Evolutionary conservation across 23 tunicate genomes (phyloP), one percentile per base, ranked within the genome.

Genomic region (Trididemnum nubilum): DNA sequence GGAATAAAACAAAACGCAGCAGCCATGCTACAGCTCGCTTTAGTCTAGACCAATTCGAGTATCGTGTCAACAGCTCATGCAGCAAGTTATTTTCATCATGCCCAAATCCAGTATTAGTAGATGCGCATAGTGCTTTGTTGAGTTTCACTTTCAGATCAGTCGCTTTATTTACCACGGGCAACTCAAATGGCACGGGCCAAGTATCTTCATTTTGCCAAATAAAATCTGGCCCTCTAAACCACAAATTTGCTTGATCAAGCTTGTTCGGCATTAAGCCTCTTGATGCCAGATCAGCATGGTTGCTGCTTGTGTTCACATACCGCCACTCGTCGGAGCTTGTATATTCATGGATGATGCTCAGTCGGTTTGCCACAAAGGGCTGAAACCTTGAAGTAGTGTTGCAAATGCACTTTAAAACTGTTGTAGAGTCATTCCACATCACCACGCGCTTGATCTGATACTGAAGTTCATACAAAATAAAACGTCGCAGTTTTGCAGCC

Each of bases 301-400:
- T 83, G 2, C 12, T 19, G n/a, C 76, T 34, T 7, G 83, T 54
- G 72, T 22, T 3, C 33, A 83, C 82, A 50, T 83, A 58, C 2
- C 87, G 29, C 87, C 83, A 83, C 33, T 75, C 83, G 9, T 58
- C 52, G 1, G 35, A 35, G 1, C 37, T 4, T 33, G 85, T 33
- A 2, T 30, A 29, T 27, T 24, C 25, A 31, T 72, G 86, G 23
- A 87, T 81, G 5, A 72, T 2, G 0, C 29, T 26, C 19, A 87
- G 39, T 21, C 92, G 74, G 3, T 87, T 87, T 21, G 92, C 81
- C 25, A 87, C 92, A 37, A 81, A 87, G 37, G 82, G 72, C 1
- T 72, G 86, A 74, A 87, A 87, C 2, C 75, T 22, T 27, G 26
- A 58, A 0, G 64, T 0, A 0, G 71, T 72, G 57, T 81, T 87